Base-by-base conservation (phyloP, 53 echinoderm and acorn worm genomes). In the Zoroaster sp. region DNA sequence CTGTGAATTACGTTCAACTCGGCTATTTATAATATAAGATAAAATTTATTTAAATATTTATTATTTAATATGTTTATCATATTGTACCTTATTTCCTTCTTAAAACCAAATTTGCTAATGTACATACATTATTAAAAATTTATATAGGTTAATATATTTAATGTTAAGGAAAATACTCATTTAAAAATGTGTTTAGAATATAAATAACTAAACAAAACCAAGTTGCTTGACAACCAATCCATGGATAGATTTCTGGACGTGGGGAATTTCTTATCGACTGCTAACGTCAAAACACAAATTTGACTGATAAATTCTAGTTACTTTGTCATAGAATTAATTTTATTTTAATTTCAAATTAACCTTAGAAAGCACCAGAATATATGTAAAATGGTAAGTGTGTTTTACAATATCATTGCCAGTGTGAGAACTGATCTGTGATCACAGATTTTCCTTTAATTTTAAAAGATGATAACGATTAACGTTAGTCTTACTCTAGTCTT, bases 211-310 rank as follows among this genome's bases (percentile, higher is more conserved):
- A 59, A 39, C 40, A 77, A 78, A 78, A 78, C 31, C 17, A 78
- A 78, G 78, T 82, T 82, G 82, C 82, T 68, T 82, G 82, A 82
- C 82, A 68, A 82, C 82, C 66, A 32, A 59, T 23, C 59, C 59
- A 59, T 18, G 34, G 34, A 47, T 34, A 18, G 0, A 51, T 32
- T 31, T 21, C 6, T 41, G 31, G 28, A 28, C 30, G 75, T 9
- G 46, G 45, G 25, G 44, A 45, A 37, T 75, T 43, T 73, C n/a
- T n/a, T n/a, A n/a, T n/a, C 73, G 73, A 42, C 73, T 73, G 37
- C 73, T 15, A 69, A 4, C 15, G 0, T 1, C 17, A 69, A 59
- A 25, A 23, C 35, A 33, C 35, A 12, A 13, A 36, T 69, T 69
- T 69, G 33, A 15, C 69, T 5, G 6, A 68, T 20, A 45, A 0